Percentiles rank a stretch among this genome's conserved stretches.
Evolutionary conservation across 2,797 vertebrate genomes (phyloP).

Genomic region (Rallus crepitans): DNA sequence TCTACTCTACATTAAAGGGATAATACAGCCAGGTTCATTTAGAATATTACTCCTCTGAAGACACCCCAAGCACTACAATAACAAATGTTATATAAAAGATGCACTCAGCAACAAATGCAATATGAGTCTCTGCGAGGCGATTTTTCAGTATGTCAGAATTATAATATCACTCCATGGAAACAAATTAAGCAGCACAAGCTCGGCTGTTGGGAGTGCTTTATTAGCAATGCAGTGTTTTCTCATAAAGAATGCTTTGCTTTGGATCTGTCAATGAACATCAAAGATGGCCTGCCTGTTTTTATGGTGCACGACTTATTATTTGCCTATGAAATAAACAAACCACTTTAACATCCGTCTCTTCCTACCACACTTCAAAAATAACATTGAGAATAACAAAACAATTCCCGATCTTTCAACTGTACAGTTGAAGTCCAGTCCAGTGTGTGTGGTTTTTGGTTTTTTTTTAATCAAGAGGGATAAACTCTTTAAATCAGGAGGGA

Average conservation of each 20-base stretch:
- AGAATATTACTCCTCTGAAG: slow-evolving; percentile 64
- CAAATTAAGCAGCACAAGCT: slow-evolving; percentile 61
- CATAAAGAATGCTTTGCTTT: slow-evolving; percentile 22
- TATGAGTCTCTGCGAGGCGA: slow-evolving; percentile 45
- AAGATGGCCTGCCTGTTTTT: background rate
- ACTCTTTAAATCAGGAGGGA: background rate
- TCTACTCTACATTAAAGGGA: background rate
- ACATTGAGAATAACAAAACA: background rate
- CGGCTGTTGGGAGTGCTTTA: slow-evolving; percentile 45
- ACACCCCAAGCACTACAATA: slow-evolving; percentile 26
- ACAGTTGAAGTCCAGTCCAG: background rate
- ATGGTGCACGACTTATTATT: background rate
- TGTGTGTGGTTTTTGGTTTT: background rate
- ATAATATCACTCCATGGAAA: slow-evolving; percentile 61
- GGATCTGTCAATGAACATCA: background rate
- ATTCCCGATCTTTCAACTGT: background rate
- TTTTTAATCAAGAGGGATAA: background rate
- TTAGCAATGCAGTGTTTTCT: slow-evolving; percentile 46
- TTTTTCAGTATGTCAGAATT: slow-evolving; percentile 71
- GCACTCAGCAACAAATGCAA: slow-evolving; percentile 37
- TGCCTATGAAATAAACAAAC: slow-evolving; percentile 25
- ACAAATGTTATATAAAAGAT: slow-evolving; percentile 58
- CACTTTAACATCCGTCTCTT: background rate
- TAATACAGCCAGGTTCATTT: slow-evolving; percentile 64
- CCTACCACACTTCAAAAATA: background rate